Conservation (phyloP, 2,888 invertebrate genomes). For the Philopedon plagiatum region DNA sequence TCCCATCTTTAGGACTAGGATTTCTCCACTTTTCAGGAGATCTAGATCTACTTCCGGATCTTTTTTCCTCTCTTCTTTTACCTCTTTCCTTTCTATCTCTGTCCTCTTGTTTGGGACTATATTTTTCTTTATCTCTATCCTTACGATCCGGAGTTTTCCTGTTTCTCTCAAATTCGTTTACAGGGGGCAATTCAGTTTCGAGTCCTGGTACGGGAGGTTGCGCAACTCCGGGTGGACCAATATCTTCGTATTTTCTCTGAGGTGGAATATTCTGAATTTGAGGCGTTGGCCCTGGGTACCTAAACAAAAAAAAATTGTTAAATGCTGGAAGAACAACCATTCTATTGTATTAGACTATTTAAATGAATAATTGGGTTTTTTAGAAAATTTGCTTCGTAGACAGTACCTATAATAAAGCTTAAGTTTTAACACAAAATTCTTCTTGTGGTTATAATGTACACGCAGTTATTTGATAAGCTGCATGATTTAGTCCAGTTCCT, state of each 20-base stretch:
- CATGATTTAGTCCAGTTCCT: background rate
- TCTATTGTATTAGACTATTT: background rate
- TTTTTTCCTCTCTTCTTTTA: conserved; percentile 45
- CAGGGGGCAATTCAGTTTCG: conserved; percentile 69
- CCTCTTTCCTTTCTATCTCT: conserved; percentile 46
- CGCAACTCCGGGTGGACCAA: conserved; percentile 66
- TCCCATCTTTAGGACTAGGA: conserved; percentile 66
- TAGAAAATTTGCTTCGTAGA: background rate
- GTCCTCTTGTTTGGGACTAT: conserved; percentile 50
- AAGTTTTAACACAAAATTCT: background rate
- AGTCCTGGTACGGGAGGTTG: conserved; percentile 77
- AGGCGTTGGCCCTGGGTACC: conserved; percentile 53
- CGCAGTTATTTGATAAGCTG: no score
- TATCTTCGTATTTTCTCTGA: conserved; percentile 55
- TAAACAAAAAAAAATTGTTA: no score
- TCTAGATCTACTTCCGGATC: conserved; percentile 55
- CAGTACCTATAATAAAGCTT: background rate
- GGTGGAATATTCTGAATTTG: conserved; percentile 57
- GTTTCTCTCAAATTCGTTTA: conserved; percentile 50
- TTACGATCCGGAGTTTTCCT: conserved; percentile 45
- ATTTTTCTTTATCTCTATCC: conserved; percentile 33
- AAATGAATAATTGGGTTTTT: background rate
- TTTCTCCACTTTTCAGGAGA: conserved; percentile 57
- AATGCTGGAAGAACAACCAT: no score
- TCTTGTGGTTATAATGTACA: no score